Percentiles rank a stretch among this genome's conserved stretches.
Conservation (phyloP, 2,113 vertebrate species). For the Probosciger aterrimus region DNA sequence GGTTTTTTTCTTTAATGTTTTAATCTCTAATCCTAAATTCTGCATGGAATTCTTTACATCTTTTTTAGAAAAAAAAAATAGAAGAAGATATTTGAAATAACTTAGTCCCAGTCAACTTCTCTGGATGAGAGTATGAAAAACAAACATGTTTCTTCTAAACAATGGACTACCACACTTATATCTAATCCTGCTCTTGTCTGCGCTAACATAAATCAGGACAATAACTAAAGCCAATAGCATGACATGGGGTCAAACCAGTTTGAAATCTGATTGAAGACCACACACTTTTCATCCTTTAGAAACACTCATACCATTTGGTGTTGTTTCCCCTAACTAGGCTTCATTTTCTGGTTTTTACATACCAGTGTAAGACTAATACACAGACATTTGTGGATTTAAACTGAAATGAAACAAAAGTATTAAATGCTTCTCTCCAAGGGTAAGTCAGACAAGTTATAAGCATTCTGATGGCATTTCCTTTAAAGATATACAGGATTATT, state of each 20-base stretch:
- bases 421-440: not conserved
- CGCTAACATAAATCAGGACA: conserved; percentile 55
- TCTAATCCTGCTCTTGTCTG: conserved; percentile 38
- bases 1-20: not conserved
- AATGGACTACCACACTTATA: conserved; percentile 32
- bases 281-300: conserved; percentile 36
- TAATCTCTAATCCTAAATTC: not conserved
- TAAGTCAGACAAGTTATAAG: not conserved
- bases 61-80: not conserved
- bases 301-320: conserved; percentile 16
- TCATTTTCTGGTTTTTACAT: not conserved
- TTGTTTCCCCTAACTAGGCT: not conserved
- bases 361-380: not conserved
- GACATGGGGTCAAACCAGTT: conserved; percentile 55
- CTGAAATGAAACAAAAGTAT: not conserved
- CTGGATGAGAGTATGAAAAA: not conserved
- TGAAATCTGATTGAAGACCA: conserved; percentile 63
- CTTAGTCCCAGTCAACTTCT: not conserved
- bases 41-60: not conserved
- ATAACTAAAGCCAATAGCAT: conserved; percentile 52
- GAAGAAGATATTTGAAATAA: not conserved
- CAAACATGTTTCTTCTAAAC: conserved; percentile 6
- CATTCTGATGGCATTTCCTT: not conserved
- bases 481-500: not conserved
- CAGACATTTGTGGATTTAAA: not conserved